phyloP scores from a whole-genome alignment of 2,113 vertebrate genomes.

The Ciconia maguari region DNA sequence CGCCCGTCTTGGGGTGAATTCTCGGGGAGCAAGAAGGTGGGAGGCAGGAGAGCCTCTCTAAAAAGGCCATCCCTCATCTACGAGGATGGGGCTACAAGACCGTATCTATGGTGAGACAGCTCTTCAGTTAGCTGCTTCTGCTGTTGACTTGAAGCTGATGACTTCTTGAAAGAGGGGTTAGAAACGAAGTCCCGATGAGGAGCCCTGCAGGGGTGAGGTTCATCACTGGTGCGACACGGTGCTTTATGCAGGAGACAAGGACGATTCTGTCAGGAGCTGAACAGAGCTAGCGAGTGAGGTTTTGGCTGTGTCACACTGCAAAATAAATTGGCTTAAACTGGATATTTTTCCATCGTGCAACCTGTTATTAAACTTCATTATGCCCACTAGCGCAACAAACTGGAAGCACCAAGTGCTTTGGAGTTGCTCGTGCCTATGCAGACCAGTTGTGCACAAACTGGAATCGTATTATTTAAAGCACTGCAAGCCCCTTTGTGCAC shows the following conservation, averaged over 20 bases:
- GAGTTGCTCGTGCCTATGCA: neutral
- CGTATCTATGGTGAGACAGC: neutral
- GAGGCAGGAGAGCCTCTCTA: neutral
- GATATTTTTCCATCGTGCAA: neutral
- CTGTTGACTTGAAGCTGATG: neutral
- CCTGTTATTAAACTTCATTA: neutral
- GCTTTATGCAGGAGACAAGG: neutral
- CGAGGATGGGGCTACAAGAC: neutral
- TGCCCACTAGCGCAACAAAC: neutral
- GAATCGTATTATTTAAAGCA: neutral
- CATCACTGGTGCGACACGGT: fast-evolving
- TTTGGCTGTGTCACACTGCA: neutral
- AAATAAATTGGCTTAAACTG: neutral
- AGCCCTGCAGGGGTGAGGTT: neutral
- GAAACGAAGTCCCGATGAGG: neutral
- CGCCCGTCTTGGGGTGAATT: neutral
- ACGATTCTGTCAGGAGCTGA: neutral
- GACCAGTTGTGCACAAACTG: neutral
- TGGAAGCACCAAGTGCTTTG: neutral
- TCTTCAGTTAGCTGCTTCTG: neutral
- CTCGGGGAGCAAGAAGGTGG: neutral
- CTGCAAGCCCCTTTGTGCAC: neutral
- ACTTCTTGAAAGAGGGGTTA: neutral
- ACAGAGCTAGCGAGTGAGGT: neutral
- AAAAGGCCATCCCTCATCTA: neutral